phyloP scores from a whole-genome alignment of 2,888 invertebrate species.

The Agriopis aurantiaria region DNA sequence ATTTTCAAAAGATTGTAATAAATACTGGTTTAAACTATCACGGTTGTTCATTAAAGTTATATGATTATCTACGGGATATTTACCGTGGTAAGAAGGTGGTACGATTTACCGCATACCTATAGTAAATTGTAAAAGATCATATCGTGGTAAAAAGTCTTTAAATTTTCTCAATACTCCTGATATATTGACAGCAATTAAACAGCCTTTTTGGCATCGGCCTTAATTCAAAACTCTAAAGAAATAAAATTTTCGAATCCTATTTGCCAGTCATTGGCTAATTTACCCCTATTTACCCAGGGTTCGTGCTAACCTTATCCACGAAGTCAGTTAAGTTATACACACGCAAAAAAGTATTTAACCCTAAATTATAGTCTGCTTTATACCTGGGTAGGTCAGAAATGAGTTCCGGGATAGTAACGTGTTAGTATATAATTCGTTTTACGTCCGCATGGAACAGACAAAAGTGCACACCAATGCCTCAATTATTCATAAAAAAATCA shows the following conservation, averaged over 20 bases:
- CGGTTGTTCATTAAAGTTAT: no score
- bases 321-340: conserved; percentile 38
- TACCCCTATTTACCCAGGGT: conserved; percentile 36
- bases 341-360: conserved; percentile 61
- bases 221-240: neutral
- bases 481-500: no score
- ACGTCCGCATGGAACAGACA: neutral
- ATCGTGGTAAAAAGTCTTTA: no score
- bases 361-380: conserved; percentile 34
- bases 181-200: no score
- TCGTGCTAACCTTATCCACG: conserved; percentile 45
- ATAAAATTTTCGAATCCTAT: neutral
- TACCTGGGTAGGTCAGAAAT: conserved; percentile 27
- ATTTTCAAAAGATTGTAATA: no score
- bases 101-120: no score
- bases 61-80: no score
- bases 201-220: no score
- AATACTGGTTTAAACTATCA: no score
- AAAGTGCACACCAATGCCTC: neutral
- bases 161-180: no score
- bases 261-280: conserved; percentile 33
- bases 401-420: conserved; percentile 22
- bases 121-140: no score
- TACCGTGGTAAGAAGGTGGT: no score
- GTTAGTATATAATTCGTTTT: conserved; percentile 4